A percentile compares a stretch with the other conserved stretches of the same genome.
These are phyloP conservation scores for Polyploca ridens DNA, from an alignment of 2,888 invertebrate species.

Conservation along the genomic window DNA sequence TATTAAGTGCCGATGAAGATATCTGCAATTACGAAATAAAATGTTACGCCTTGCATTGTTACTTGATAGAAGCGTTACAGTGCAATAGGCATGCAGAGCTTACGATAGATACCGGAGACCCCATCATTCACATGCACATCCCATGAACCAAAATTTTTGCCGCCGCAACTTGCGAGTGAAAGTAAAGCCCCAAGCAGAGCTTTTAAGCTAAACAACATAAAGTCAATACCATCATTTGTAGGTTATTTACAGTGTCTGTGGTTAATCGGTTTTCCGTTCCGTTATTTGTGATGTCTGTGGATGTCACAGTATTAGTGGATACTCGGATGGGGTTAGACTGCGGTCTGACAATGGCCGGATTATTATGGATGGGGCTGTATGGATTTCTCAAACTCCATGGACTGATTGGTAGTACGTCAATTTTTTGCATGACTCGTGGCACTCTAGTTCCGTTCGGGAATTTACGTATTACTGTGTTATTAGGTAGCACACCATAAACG, in stretches of 20 bases:
- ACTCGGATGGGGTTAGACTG: slow-evolving; percentile 85
- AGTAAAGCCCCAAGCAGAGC: slow-evolving; percentile 73
- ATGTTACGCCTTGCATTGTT: slow-evolving; percentile 71
- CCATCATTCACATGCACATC: slow-evolving; percentile 46
- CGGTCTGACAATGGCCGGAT: slow-evolving; percentile 83
- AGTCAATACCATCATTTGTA: slow-evolving; percentile 81
- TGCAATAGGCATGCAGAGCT: slow-evolving; percentile 69
- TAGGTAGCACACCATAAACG: slow-evolving; percentile 90
- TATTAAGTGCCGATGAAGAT: slow-evolving; percentile 80
- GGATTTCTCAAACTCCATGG: slow-evolving; percentile 85
- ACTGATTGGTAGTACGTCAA: slow-evolving; percentile 85
- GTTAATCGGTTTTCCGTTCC: slow-evolving; percentile 81
- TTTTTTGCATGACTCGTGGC: slow-evolving; percentile 86
- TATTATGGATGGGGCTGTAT: slow-evolving; percentile 85
- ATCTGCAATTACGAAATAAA: slow-evolving; percentile 82
- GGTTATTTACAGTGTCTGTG: slow-evolving; percentile 84
- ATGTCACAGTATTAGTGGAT: slow-evolving; percentile 88
- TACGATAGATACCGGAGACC: slow-evolving; percentile 46
- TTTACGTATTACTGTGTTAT: slow-evolving; percentile 91
- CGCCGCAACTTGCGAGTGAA: slow-evolving; percentile 47
- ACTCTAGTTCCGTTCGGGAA: slow-evolving; percentile 92
- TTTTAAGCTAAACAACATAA: slow-evolving; percentile 80
- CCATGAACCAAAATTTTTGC: slow-evolving; percentile 37
- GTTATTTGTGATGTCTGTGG: slow-evolving; percentile 84
- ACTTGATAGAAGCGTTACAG: slow-evolving; percentile 57